phyloP scores from a whole-genome alignment of 1,140 invertebrate genomes.

The Drosophila sulfurigaster region DNA sequence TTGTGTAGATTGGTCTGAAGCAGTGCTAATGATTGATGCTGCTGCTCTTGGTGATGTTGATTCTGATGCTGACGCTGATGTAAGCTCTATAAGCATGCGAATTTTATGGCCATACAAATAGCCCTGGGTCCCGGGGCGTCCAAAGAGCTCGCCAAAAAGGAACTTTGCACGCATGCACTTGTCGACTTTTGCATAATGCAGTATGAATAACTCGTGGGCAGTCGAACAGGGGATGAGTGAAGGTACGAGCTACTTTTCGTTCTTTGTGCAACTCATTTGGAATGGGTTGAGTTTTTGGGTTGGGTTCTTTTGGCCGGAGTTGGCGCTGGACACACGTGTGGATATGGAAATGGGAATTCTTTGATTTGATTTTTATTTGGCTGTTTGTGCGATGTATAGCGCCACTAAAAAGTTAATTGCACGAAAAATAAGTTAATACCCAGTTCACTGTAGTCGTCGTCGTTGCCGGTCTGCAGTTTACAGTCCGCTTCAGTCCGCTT shows the following conservation, averaged over 20 bases:
- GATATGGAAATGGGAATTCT: constrained; percentile 74
- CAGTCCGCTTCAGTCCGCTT: constrained; percentile 56
- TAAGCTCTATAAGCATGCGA: constrained; percentile 54
- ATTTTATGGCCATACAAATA: constrained; percentile 54
- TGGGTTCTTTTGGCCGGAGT: constrained; percentile 19
- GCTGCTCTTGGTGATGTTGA: constrained; percentile 13
- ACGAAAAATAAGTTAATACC: constrained; percentile 83
- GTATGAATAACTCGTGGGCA: constrained; percentile 53
- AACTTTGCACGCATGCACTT: constrained; percentile 72
- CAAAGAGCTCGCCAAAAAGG: constrained; percentile 71
- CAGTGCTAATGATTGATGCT: constrained; percentile 62
- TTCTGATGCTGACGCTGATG: constrained; percentile 17
- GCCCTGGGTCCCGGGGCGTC: constrained; percentile 38
- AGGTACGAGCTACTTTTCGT: constrained; percentile 60
- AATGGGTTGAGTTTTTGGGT: neutral
- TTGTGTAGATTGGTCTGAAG: constrained; percentile 27
- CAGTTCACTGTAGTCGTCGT: constrained; percentile 44
- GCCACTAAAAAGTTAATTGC: constrained; percentile 81
- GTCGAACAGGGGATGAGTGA: neutral
- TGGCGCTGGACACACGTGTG: constrained; percentile 8
- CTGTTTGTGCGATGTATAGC: constrained; percentile 61
- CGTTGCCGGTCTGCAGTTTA: constrained; percentile 15
- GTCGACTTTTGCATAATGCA: constrained; percentile 70
- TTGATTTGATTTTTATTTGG: constrained; percentile 79
- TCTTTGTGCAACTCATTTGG: constrained; percentile 54